Conservation (phyloP, 92 coral and sea anemone species). For the Montipora capitata region DNA sequence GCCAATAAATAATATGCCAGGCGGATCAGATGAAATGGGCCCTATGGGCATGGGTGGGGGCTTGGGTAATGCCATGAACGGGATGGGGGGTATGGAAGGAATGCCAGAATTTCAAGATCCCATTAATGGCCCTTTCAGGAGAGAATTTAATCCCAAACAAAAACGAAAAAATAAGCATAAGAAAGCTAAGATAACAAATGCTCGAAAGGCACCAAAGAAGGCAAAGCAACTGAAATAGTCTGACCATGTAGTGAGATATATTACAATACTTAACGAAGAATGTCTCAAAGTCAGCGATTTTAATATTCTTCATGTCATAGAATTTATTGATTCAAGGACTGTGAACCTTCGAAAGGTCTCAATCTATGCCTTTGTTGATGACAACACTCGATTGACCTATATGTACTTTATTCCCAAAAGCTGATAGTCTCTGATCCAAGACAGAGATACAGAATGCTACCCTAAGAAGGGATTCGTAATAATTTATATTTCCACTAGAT, state of each 20-base stretch:
- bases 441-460: too few species aligned
- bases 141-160: conserved; percentile 16
- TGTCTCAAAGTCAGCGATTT: too few species aligned
- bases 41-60: conserved; percentile 9
- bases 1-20: conserved; percentile 26
- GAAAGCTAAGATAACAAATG: conserved; percentile 31
- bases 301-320: too few species aligned
- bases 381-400: too few species aligned
- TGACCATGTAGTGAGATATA: neutral
- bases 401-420: too few species aligned
- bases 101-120: conserved; percentile 29
- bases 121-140: conserved; percentile 23
- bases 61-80: neutral
- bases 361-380: too few species aligned
- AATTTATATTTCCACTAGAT: too few species aligned
- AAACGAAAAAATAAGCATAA: conserved; percentile 8
- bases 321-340: too few species aligned
- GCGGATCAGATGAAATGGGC: conserved; percentile 7
- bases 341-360: too few species aligned
- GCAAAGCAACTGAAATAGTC: neutral
- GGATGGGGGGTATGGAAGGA: conserved; percentile 11
- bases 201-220: conserved; percentile 9
- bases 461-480: too few species aligned
- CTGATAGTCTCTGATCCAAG: too few species aligned
- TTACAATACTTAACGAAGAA: too few species aligned